Conservation (phyloP, 2,888 invertebrate genomes). For the Iselma pallidipennis region DNA sequence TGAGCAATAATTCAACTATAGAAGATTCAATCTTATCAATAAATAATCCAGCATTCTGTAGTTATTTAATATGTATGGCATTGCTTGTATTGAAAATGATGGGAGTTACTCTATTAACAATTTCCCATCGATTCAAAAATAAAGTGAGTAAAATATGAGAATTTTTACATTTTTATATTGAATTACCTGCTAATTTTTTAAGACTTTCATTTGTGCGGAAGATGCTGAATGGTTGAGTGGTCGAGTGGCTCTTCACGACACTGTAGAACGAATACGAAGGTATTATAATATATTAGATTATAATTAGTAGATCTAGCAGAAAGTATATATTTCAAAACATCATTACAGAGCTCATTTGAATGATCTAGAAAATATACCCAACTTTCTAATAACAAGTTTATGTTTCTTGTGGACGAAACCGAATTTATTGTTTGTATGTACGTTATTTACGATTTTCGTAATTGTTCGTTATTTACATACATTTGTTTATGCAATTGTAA, state of each 20-base stretch:
- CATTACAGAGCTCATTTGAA: slow-evolving; percentile 69
- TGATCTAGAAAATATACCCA: slow-evolving; percentile 73
- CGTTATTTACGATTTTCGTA: slow-evolving; percentile 62
- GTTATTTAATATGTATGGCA: slow-evolving; percentile 14
- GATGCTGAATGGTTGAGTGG: slow-evolving; percentile 52
- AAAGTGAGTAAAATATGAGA: slow-evolving; percentile 10
- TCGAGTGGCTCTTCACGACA: slow-evolving; percentile 52
- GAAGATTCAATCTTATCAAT: not conserved
- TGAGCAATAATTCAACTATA: not conserved
- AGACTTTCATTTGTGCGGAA: slow-evolving; percentile 62
- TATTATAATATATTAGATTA: slow-evolving; percentile 29
- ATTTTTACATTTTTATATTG: not conserved
- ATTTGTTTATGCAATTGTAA: slow-evolving; percentile 65
- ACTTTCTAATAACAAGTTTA: slow-evolving; percentile 65
- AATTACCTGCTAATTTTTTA: slow-evolving; percentile 22
- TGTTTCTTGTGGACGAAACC: slow-evolving; percentile 67
- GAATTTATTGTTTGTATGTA: slow-evolving; percentile 55
- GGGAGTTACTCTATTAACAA: slow-evolving; percentile 16
- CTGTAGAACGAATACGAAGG: slow-evolving; percentile 60
- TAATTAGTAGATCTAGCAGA: not conserved
- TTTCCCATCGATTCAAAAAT: slow-evolving; percentile 13
- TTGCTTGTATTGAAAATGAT: slow-evolving; percentile 22
- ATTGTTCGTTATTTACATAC: slow-evolving; percentile 64
- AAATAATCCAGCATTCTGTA: slow-evolving; percentile 20
- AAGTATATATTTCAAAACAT: too few species aligned